Percentiles rank a stretch among this genome's conserved stretches.
These are phyloP conservation scores for Schlechtendalia chinensis DNA, from an alignment of 1,140 invertebrate genomes.

Conservation along the genomic window DNA sequence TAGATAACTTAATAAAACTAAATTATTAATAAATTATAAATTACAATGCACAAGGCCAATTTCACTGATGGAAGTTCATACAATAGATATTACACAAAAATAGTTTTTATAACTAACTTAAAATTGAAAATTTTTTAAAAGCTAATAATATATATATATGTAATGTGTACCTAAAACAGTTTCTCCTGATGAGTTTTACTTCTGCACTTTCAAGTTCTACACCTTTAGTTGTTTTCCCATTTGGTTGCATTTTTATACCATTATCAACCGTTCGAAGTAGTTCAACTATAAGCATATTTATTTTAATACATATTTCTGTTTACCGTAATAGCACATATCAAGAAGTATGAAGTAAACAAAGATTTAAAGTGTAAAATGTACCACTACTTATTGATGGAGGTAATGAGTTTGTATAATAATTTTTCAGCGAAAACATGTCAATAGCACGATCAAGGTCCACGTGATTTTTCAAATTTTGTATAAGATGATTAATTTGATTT, in stretches of 20 bases:
- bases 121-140: too few species aligned
- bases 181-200: conserved; percentile 32
- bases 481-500: conserved; percentile 66
- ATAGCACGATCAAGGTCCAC: conserved; percentile 77
- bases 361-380: conserved; percentile 52
- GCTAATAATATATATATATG: not conserved
- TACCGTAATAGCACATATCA: not conserved
- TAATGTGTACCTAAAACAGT: conserved; percentile 22
- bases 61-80: too few species aligned
- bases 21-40: too few species aligned
- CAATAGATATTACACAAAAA: too few species aligned
- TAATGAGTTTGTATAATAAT: conserved; percentile 82
- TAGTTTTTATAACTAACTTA: too few species aligned
- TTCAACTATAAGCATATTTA: conserved; percentile 21
- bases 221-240: not conserved
- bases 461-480: conserved; percentile 65
- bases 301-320: not conserved
- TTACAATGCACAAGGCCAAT: too few species aligned
- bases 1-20: too few species aligned
- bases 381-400: conserved; percentile 72
- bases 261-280: conserved; percentile 1
- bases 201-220: conserved; percentile 31
- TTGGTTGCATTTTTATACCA: not conserved
- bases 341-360: not conserved
- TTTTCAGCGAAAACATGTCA: conserved; percentile 72